Conservation (phyloP, 2,888 invertebrate genomes). For the Drosophila percnosoma region DNA sequence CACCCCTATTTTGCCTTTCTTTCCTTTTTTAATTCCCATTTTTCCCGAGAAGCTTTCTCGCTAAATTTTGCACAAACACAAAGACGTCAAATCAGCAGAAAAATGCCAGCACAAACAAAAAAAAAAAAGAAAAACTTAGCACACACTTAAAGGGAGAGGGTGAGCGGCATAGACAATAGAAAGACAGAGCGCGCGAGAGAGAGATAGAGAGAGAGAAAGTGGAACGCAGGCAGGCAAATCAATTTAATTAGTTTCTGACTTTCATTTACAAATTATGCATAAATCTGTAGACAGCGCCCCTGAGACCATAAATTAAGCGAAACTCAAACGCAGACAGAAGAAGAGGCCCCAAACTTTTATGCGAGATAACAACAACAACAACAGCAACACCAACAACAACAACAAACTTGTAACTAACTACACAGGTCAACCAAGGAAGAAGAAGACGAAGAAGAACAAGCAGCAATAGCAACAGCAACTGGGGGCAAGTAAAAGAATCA, state of each 20-base stretch:
- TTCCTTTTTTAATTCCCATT: background rate
- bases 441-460: conserved; percentile 2
- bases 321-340: conserved; percentile 57
- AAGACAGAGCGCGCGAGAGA: conserved; percentile 2
- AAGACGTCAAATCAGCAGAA: conserved; percentile 48
- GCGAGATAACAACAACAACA: conserved; percentile 39
- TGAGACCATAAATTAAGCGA: conserved; percentile 78
- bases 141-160: conserved; percentile 1
- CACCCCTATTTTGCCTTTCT: background rate
- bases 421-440: conserved; percentile 47
- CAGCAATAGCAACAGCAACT: background rate
- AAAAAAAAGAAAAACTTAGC: conserved; percentile 11
- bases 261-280: conserved; percentile 80
- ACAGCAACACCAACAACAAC: conserved; percentile 31
- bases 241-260: conserved; percentile 81
- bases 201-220: background rate
- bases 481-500: conserved; percentile 27
- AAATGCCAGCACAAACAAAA: conserved; percentile 6
- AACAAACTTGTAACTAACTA: conserved; percentile 77
- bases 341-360: conserved; percentile 53
- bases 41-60: background rate
- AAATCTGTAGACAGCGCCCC: conserved; percentile 78
- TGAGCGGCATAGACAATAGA: conserved; percentile 16
- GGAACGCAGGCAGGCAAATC: conserved; percentile 66
- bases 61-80: conserved; percentile 21